These are phyloP conservation scores for Dryococelus australis DNA, from an alignment of 2,888 invertebrate genomes.

Conservation along the genomic window DNA sequence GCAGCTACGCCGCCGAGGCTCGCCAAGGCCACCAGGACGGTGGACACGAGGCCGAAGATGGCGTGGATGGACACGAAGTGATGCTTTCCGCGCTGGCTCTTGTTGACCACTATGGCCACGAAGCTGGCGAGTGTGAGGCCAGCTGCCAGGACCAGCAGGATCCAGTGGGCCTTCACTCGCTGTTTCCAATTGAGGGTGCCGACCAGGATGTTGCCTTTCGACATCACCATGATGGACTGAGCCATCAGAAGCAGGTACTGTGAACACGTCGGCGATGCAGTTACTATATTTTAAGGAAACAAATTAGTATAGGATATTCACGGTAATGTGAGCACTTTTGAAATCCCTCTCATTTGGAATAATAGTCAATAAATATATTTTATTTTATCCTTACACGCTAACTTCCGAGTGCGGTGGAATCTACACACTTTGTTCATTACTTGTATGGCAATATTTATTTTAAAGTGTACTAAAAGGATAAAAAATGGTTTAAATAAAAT, in stretches of 20 bases:
- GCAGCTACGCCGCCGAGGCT: slow-evolving; percentile 39
- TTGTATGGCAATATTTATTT: too few relatives aligned
- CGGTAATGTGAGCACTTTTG: neutral
- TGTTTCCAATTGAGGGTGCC: slow-evolving; percentile 34
- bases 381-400: too few relatives aligned
- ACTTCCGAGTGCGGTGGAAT: too few relatives aligned
- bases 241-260: slow-evolving; percentile 41
- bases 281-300: neutral
- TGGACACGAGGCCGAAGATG: slow-evolving; percentile 38
- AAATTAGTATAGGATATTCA: neutral
- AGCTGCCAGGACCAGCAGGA: slow-evolving; percentile 39
- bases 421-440: too few relatives aligned
- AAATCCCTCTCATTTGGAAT: too few relatives aligned
- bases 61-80: slow-evolving; percentile 41
- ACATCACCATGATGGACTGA: slow-evolving; percentile 42
- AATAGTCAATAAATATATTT: too few relatives aligned
- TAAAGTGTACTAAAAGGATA: too few relatives aligned
- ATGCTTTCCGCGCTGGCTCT: slow-evolving; percentile 39
- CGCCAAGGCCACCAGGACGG: slow-evolving; percentile 36
- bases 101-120: slow-evolving; percentile 41
- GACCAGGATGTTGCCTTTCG: slow-evolving; percentile 37
- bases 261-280: neutral
- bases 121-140: slow-evolving; percentile 40
- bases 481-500: too few relatives aligned
- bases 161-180: slow-evolving; percentile 40